Evolutionary conservation across 2,888 invertebrate species (phyloP).

Genomic region (Poecilus cupreus): DNA sequence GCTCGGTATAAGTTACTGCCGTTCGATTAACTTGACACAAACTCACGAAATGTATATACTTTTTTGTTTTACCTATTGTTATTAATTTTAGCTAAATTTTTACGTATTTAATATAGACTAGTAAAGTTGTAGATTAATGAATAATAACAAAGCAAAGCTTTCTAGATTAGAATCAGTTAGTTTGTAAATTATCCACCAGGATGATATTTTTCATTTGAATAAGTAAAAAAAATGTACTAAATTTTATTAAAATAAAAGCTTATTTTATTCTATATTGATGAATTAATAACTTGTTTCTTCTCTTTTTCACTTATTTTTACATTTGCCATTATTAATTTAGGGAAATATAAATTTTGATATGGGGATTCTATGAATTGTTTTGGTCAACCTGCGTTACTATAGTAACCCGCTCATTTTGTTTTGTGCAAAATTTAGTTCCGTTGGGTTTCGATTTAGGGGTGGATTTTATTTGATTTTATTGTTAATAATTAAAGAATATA

Average conservation of each 20-base stretch:
- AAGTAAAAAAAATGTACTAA: background rate
- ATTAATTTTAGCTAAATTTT: background rate
- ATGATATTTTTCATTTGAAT: background rate
- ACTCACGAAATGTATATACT: background rate
- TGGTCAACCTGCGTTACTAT: conserved; percentile 13
- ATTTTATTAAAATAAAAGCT: background rate
- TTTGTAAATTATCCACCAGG: background rate
- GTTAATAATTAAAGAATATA: background rate
- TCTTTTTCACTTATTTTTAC: no score
- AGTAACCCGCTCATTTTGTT: conserved; percentile 1
- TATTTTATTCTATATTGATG: no score
- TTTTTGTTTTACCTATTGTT: background rate
- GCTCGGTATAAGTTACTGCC: background rate
- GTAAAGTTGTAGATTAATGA: background rate
- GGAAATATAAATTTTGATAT: no score
- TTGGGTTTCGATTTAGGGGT: background rate
- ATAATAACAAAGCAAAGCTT: conserved; percentile 13
- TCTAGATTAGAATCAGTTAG: background rate
- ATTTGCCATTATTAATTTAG: no score
- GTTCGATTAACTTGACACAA: background rate
- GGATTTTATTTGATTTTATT: background rate
- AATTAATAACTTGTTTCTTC: no score
- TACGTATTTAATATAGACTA: background rate
- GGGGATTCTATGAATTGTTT: background rate
- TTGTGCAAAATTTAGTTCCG: background rate